phyloP scores from a whole-genome alignment of 2,113 vertebrate species.

The Brachionichthys hirsutus region DNA sequence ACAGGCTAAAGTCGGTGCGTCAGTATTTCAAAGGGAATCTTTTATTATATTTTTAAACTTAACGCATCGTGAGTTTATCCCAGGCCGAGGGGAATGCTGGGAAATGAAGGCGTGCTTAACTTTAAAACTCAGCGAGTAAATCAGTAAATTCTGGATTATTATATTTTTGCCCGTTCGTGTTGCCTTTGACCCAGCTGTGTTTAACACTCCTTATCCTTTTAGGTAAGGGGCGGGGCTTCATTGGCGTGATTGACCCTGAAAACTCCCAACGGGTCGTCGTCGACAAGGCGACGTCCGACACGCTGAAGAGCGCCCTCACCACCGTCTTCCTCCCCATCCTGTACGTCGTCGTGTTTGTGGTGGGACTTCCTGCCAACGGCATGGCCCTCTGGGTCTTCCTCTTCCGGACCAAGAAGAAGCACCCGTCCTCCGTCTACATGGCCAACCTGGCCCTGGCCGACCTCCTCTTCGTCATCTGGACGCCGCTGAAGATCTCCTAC shows the following conservation, averaged over 20 bases:
- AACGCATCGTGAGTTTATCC: no score
- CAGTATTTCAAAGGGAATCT: no score
- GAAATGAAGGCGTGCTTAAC: background rate
- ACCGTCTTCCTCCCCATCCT: slow-evolving; percentile 86
- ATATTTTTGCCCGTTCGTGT: no score
- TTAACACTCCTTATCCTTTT: background rate
- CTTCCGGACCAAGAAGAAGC: slow-evolving; percentile 88
- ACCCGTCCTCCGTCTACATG: slow-evolving; percentile 90
- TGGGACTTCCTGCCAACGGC: slow-evolving; percentile 87
- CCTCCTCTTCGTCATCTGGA: slow-evolving; percentile 90
- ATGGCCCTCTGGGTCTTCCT: slow-evolving; percentile 92
- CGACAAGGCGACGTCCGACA: slow-evolving; percentile 20
- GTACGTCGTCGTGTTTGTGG: slow-evolving; percentile 83
- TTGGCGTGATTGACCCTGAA: rapidly evolving
- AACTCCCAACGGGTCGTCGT: background rate
- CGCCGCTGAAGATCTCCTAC: slow-evolving; percentile 89
- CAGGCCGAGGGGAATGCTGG: background rate
- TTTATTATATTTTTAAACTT: no score
- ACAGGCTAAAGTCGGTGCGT: no score
- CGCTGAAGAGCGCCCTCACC: slow-evolving; percentile 84
- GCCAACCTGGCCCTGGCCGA: slow-evolving; percentile 91
- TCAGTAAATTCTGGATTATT: no score
- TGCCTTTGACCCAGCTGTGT: no score
- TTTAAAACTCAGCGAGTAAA: no score
- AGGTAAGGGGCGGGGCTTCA: slow-evolving; percentile 19